Percentiles rank a stretch among this genome's conserved stretches.
phyloP scores from a whole-genome alignment of 2,797 vertebrate genomes.

The Pantherophis vulpinus region DNA sequence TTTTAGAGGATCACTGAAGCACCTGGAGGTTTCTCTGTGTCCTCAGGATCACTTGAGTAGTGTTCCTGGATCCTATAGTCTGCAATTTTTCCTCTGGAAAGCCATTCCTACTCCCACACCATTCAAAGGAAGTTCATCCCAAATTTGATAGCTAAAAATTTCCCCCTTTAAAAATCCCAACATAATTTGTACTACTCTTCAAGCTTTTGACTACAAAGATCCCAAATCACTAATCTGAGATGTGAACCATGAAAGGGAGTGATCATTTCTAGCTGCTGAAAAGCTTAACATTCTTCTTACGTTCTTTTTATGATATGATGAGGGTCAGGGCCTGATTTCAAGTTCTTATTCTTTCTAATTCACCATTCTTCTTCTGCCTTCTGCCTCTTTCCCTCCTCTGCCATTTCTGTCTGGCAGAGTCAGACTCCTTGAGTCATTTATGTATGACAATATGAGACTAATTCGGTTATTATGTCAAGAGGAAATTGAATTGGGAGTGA shows the following conservation, averaged over 20 bases:
- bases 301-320: slow-evolving; percentile 62
- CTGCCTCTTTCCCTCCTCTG: slow-evolving; percentile 48
- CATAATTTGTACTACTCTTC: neutral
- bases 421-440: slow-evolving; percentile 69
- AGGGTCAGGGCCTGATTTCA: slow-evolving; percentile 57
- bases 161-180: neutral
- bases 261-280: slow-evolving; percentile 38
- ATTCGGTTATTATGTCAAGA: slow-evolving; percentile 76
- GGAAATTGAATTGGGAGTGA: slow-evolving; percentile 76
- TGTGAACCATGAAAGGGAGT: neutral
- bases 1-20: too few relatives aligned
- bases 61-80: too few relatives aligned
- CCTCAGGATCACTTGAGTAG: too few relatives aligned
- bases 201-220: neutral
- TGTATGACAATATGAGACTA: slow-evolving; percentile 73
- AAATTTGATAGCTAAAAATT: neutral
- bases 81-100: too few relatives aligned
- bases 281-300: slow-evolving; percentile 55
- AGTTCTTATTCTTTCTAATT: slow-evolving; percentile 61
- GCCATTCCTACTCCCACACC: too few relatives aligned
- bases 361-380: slow-evolving; percentile 54
- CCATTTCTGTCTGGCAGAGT: slow-evolving; percentile 40
- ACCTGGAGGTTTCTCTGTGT: too few relatives aligned
- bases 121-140: too few relatives aligned
- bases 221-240: neutral